Evolutionary conservation across 2,113 vertebrate genomes (phyloP), one percentile per base, ranked within the genome.

Genomic region (Pteruthius melanotis): DNA sequence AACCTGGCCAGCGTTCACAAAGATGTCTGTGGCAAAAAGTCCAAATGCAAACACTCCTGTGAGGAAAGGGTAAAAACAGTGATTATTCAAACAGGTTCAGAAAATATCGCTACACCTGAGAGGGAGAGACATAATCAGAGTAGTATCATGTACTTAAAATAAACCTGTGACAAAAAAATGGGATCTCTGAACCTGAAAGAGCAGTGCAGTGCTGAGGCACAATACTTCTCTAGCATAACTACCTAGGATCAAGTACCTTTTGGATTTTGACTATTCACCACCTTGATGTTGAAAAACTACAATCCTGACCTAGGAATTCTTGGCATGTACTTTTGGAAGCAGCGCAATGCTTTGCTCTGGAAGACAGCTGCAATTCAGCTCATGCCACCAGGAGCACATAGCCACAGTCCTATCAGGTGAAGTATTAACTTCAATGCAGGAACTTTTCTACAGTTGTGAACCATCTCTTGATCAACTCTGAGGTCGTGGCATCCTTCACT

Each of bases 21-120:
- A 99, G 98, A 99, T 99, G 97, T 99, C 99, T 15, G 99, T 99
- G 94, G 99, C 99, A 97, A 99, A 99, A 97, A 99, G 98, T 86
- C 99, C 99, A 90, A 99, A 99, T 0, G 99, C 99, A 97, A 99
- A 99, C 70, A 99, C 99, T 89, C 99, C 99, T 99, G 97, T 15
- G 77, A 97, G 47, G 28, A 76, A 90, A 96, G 71, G 94, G 90
- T 87, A 75, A 88, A 95, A 87, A 50, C 2, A 74, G 40, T 23
- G 11, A 70, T 93, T 89, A 91, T 35, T 93, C 72, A 64, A 83
- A 66, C 5, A 60, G 23, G 9, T 33, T 88, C 79, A 13, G 49
- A 71, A 77, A 37, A 57, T 22, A 37, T 18, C 11, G 20, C 31
- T n/a, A 21, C 13, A 50, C 27, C 27, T 71, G 42, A 60, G 63